These are phyloP conservation scores for Cheirogaleus medius DNA, from an alignment of 2,113 vertebrate genomes.

Conservation along the genomic window DNA sequence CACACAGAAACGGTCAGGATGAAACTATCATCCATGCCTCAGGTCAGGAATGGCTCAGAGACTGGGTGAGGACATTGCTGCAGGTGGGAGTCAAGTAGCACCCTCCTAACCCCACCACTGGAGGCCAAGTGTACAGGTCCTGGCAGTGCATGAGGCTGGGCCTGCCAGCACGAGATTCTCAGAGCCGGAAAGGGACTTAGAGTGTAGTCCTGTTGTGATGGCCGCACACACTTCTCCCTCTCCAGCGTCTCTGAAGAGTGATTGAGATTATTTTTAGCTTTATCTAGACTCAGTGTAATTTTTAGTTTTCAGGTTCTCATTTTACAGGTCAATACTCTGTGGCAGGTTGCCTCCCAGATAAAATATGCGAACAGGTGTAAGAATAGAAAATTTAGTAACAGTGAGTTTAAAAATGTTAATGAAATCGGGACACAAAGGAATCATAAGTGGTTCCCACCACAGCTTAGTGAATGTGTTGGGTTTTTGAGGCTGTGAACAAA, in stretches of 20 bases:
- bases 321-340: constrained; percentile 57
- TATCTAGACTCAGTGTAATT: constrained; percentile 24
- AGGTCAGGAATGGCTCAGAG: background rate
- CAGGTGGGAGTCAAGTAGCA: background rate
- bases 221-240: background rate
- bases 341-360: constrained; percentile 41
- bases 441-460: background rate
- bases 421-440: constrained; percentile 50
- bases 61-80: background rate
- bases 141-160: background rate
- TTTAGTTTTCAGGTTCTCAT: constrained; percentile 38
- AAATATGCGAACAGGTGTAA: constrained; percentile 59
- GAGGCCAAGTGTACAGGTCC: background rate
- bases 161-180: background rate
- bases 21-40: background rate
- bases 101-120: no score
- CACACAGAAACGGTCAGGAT: background rate
- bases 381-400: constrained; percentile 60
- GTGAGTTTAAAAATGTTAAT: constrained; percentile 60
- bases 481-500: background rate
- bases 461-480: background rate
- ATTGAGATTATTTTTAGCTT: constrained; percentile 33
- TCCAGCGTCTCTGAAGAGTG: background rate
- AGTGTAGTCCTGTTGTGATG: background rate
- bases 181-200: background rate